Conservation (phyloP, 2,888 invertebrate species). For the Macaria notata region DNA sequence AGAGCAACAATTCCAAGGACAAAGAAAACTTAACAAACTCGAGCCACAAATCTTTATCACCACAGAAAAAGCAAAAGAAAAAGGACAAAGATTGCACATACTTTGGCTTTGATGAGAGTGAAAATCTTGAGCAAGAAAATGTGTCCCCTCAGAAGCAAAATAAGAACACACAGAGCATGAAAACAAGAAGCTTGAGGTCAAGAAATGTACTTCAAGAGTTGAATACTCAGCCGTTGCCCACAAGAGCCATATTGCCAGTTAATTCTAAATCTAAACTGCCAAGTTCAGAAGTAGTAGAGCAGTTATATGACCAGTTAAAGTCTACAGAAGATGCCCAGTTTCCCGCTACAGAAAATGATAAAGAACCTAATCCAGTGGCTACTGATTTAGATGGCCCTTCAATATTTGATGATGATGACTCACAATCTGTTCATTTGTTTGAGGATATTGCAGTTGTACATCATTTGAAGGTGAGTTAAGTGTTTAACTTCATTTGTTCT, state of each 20-base stretch:
- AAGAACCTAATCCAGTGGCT: conserved; percentile 28
- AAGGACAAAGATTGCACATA: conserved; percentile 56
- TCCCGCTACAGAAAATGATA: conserved; percentile 40
- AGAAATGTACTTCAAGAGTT: conserved; percentile 60
- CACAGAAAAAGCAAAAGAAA: conserved; percentile 37
- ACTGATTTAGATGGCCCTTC: conserved; percentile 42
- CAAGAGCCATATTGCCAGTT: conserved; percentile 51
- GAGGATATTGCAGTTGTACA: conserved; percentile 72
- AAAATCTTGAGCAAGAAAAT: conserved; percentile 64
- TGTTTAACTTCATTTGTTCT: too few species aligned
- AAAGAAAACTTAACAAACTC: conserved; percentile 38
- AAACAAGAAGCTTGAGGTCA: conserved; percentile 46
- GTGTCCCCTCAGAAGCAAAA: conserved; percentile 55
- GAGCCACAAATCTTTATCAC: conserved; percentile 28
- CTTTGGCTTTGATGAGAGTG: conserved; percentile 76
- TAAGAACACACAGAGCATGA: conserved; percentile 32
- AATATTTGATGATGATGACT: conserved; percentile 47
- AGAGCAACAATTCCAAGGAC: conserved; percentile 36
- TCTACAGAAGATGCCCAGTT: conserved; percentile 55
- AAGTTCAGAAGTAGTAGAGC: conserved; percentile 53
- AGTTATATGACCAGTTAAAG: conserved; percentile 55
- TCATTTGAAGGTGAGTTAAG: conserved; percentile 62
- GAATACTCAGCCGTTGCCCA: conserved; percentile 54
- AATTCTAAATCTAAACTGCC: conserved; percentile 51
- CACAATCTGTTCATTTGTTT: conserved; percentile 69